A percentile compares a stretch with the other conserved stretches of the same genome.
These are phyloP conservation scores for Phymatocera aterrima DNA, from an alignment of 2,888 invertebrate species.

Conservation along the genomic window DNA sequence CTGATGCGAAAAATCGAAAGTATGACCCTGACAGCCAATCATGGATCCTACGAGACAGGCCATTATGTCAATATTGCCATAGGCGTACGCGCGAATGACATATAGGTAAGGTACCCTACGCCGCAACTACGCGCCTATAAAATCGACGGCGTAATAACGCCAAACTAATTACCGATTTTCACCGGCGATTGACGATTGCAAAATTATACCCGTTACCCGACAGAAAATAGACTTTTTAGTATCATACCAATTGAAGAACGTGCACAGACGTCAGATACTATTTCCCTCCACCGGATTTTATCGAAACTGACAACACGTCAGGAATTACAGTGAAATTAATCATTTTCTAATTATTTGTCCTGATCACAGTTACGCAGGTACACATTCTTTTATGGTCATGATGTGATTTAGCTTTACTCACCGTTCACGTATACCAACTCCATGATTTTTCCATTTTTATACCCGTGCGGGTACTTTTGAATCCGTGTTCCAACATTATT, in stretches of 20 bases:
- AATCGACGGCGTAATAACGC: constrained; percentile 33
- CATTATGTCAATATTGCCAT: constrained; percentile 42
- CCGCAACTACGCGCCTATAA: constrained; percentile 11
- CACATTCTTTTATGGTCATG: too few relatives aligned
- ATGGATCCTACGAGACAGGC: constrained; percentile 31
- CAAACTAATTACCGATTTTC: constrained; percentile 48
- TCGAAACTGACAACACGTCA: constrained; percentile 22
- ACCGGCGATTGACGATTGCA: constrained; percentile 45
- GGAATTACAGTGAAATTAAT: constrained; percentile 29
- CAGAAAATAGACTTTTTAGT: constrained; percentile 38
- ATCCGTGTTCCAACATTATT: too few relatives aligned
- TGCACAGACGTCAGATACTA: constrained; percentile 13
- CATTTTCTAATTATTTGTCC: constrained; percentile 31
- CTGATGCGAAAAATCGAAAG: constrained; percentile 37
- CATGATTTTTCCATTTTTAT: too few relatives aligned
- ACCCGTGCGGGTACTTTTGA: too few relatives aligned
- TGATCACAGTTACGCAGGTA: neutral
- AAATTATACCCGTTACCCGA: constrained; percentile 32
- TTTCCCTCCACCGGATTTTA: constrained; percentile 16
- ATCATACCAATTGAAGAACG: constrained; percentile 33
- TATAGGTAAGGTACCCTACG: constrained; percentile 19
- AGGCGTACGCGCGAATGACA: constrained; percentile 18
- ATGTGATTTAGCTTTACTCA: too few relatives aligned
- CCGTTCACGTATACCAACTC: too few relatives aligned
- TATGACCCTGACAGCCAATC: constrained; percentile 40